phyloP scores from a whole-genome alignment of 2,888 invertebrate species.

The Acronicta aceris region DNA sequence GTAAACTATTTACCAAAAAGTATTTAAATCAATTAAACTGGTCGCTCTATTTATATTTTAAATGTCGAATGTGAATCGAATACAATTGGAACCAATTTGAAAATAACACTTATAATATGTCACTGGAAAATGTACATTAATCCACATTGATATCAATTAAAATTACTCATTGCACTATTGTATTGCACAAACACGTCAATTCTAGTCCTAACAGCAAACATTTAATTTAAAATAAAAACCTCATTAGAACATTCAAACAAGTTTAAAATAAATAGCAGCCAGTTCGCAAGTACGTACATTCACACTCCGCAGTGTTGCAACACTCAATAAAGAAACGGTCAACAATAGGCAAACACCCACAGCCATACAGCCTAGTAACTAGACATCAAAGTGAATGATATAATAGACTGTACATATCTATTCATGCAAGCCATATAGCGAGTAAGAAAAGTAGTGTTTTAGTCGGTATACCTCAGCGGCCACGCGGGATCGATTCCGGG shows the following conservation, averaged over 20 bases:
- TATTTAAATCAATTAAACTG: neutral
- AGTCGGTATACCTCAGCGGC: conserved; percentile 75
- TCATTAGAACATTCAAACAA: conserved; percentile 43
- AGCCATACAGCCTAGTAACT: conserved; percentile 59
- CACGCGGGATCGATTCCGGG: conserved; percentile 84
- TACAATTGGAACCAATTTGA: neutral
- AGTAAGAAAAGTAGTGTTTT: conserved; percentile 64
- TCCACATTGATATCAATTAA: conserved; percentile 3
- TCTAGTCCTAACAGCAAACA: conserved; percentile 23
- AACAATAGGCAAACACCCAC: conserved; percentile 60
- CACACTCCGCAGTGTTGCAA: conserved; percentile 47
- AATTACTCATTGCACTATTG: conserved; percentile 25
- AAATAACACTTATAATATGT: neutral
- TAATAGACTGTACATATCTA: conserved; percentile 77
- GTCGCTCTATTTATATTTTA: neutral
- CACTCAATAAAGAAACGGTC: conserved; percentile 57
- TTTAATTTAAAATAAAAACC: conserved; percentile 29
- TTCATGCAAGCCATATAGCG: conserved; percentile 58
- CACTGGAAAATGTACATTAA: neutral
- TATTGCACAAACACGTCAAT: conserved; percentile 30
- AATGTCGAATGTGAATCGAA: too few species aligned
- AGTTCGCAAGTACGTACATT: conserved; percentile 31
- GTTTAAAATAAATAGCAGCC: conserved; percentile 40
- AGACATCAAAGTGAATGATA: conserved; percentile 86
- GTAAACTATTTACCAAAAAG: neutral